phyloP scores from a whole-genome alignment of 2,113 vertebrate species.

The Tetrax tetrax region DNA sequence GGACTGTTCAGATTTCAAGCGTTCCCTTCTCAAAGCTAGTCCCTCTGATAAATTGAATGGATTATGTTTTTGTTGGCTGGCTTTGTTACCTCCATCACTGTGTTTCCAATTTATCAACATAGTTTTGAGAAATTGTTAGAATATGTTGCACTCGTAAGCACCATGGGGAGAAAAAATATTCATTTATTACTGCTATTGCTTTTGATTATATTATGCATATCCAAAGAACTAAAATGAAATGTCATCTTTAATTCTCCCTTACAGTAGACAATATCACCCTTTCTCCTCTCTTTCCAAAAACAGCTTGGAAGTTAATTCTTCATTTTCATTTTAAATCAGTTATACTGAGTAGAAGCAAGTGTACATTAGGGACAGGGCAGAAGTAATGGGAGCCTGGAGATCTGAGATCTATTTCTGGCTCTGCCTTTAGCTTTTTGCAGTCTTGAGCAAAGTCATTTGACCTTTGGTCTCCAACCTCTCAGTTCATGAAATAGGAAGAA shows the following conservation, averaged over 20 bases:
- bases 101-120: conserved; percentile 49
- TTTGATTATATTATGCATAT: conserved; percentile 54
- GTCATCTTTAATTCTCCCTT: conserved; percentile 55
- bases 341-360: background rate
- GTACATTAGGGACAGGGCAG: background rate
- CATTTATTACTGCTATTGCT: conserved; percentile 54
- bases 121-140: conserved; percentile 24
- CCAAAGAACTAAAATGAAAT: conserved; percentile 46
- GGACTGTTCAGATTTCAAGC: conserved; percentile 42
- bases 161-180: conserved; percentile 31
- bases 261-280: conserved; percentile 32
- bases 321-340: conserved; percentile 32
- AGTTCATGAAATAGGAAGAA: conserved; percentile 13
- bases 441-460: conserved; percentile 17
- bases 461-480: background rate
- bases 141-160: conserved; percentile 31
- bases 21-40: conserved; percentile 25
- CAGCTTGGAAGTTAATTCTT: conserved; percentile 45
- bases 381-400: conserved; percentile 1
- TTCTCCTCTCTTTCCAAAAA: conserved; percentile 39
- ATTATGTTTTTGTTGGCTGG: conserved; percentile 59
- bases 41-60: conserved; percentile 60
- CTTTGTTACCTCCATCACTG: conserved; percentile 51
- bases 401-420: conserved; percentile 7
- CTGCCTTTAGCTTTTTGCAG: background rate